A percentile compares a stretch with the other conserved stretches of the same genome.
Evolutionary conservation across 2,797 vertebrate species (phyloP).

Genomic region (Molossus alvarezi): DNA sequence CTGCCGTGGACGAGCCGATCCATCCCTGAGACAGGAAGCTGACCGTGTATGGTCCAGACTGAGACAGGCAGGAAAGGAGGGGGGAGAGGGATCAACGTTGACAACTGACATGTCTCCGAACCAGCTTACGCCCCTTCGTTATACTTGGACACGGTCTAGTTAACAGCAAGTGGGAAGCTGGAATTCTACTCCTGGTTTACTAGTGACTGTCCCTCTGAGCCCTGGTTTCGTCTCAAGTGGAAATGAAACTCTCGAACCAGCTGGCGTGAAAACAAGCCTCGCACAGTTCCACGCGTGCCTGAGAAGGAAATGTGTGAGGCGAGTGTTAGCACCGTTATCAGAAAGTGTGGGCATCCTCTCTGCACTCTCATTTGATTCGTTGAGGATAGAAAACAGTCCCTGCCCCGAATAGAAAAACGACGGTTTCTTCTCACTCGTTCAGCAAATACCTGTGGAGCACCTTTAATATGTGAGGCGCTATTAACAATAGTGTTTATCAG

Average conservation of each 20-base stretch:
- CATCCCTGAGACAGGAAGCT: neutral
- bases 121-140: neutral
- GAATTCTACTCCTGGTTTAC: neutral
- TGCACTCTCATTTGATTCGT: neutral
- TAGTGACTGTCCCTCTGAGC: neutral
- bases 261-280: neutral
- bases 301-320: neutral
- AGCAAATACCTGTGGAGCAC: neutral
- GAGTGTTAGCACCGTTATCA: neutral
- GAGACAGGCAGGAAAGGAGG: neutral
- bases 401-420: neutral
- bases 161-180: neutral
- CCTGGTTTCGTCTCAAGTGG: neutral
- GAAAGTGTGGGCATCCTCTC: neutral
- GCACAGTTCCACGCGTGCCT: neutral
- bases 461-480: neutral
- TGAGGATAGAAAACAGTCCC: neutral
- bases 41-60: neutral
- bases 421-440: neutral
- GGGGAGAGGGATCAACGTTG: rapidly evolving
- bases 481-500: neutral
- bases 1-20: rapidly evolving
- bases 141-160: neutral
- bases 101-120: neutral
- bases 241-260: constrained; percentile 16